Evolutionary conservation across 2,888 invertebrate species (phyloP).

Genomic region (Metacarcinus magister): DNA sequence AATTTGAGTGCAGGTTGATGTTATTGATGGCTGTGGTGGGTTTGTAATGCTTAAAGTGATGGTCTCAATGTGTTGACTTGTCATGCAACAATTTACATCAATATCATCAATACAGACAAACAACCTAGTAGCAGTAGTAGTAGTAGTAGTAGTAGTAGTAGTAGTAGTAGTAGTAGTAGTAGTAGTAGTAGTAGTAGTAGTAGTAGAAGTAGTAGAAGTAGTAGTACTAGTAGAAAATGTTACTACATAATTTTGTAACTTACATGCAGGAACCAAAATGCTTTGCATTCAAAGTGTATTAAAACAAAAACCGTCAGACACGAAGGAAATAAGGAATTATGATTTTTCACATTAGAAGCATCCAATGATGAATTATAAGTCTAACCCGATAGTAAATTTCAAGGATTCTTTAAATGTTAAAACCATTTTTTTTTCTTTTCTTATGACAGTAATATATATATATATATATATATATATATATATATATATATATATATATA

Average conservation of each 20-base stretch:
- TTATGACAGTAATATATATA: not conserved
- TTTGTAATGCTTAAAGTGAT: not conserved
- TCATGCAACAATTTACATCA: not conserved
- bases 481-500: too few relatives aligned
- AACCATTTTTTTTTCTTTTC: not conserved
- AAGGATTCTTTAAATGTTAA: conserved; percentile 28
- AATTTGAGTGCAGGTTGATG: not conserved
- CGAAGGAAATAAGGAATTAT: not conserved
- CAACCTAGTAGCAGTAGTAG: not conserved
- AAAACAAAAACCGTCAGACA: not conserved
- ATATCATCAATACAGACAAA: not conserved
- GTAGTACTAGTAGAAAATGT: too few relatives aligned
- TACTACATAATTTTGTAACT: too few relatives aligned
- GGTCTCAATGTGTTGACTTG: not conserved
- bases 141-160: too few relatives aligned
- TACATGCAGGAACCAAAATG: too few relatives aligned
- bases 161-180: too few relatives aligned
- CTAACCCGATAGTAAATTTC: not conserved
- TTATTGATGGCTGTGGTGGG: not conserved
- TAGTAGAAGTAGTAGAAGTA: too few relatives aligned
- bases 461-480: not conserved
- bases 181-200: too few relatives aligned
- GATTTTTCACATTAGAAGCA: not conserved
- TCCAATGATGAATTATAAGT: not conserved
- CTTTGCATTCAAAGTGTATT: not conserved